These are phyloP conservation scores for Drosophila subquinaria DNA, from an alignment of 2,888 invertebrate genomes.

Conservation along the genomic window DNA sequence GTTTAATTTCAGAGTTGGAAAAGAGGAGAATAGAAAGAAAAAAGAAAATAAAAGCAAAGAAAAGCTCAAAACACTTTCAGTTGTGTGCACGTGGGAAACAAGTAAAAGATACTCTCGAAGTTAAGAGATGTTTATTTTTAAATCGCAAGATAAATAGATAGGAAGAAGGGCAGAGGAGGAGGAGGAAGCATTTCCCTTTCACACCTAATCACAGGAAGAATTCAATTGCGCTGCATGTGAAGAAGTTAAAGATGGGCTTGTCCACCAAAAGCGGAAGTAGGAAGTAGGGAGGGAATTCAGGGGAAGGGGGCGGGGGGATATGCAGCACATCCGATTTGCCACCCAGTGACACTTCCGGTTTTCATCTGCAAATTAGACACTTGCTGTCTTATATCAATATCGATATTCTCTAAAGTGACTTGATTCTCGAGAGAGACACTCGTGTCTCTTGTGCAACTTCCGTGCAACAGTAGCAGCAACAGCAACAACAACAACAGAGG, in stretches of 20 bases:
- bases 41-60: not conserved
- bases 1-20: not conserved
- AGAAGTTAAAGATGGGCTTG: slow-evolving; percentile 27
- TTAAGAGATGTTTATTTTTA: slow-evolving; percentile 2
- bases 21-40: not conserved
- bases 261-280: slow-evolving; percentile 42
- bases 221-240: slow-evolving; percentile 25
- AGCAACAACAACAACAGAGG: slow-evolving; percentile 1
- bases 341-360: slow-evolving; percentile 63
- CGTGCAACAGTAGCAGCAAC: slow-evolving; percentile 44
- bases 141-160: not conserved
- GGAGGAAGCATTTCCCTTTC: slow-evolving; percentile 57
- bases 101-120: not conserved
- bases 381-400: slow-evolving; percentile 28
- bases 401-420: slow-evolving; percentile 17
- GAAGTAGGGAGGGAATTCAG: not conserved
- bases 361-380: slow-evolving; percentile 53
- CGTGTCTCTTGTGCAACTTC: slow-evolving; percentile 55
- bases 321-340: slow-evolving; percentile 41
- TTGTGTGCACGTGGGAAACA: slow-evolving; percentile 12
- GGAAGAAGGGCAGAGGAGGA: slow-evolving; percentile 38
- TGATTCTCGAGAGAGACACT: not conserved
- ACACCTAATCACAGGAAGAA: slow-evolving; percentile 52
- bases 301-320: not conserved
- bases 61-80: slow-evolving; percentile 32